Evolutionary conservation across 1,140 invertebrate species (phyloP).

Genomic region (Philopotamus ludificatus): DNA sequence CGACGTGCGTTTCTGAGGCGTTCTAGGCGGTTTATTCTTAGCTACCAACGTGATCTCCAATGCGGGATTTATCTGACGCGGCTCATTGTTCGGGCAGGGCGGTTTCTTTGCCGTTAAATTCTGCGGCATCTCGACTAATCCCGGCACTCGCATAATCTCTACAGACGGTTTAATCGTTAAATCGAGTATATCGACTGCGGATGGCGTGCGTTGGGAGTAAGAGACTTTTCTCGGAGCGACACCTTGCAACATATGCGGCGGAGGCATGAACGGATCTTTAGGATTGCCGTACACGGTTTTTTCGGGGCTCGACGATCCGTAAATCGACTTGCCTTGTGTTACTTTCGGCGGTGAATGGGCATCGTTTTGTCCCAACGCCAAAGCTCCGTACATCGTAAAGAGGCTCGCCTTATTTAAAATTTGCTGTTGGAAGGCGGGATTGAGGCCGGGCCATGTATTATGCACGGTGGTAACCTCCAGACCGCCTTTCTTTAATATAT

Average conservation of each 20-base stretch:
- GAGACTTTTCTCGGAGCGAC: conserved; percentile 46
- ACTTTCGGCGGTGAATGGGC: conserved; percentile 58
- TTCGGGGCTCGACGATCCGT: conserved; percentile 59
- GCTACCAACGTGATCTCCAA: conserved; percentile 63
- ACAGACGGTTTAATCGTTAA: conserved; percentile 53
- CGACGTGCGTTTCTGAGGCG: conserved; percentile 49
- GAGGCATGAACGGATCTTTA: conserved; percentile 61
- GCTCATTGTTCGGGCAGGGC: conserved; percentile 49
- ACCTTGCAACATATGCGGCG: conserved; percentile 50
- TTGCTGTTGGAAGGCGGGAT: conserved; percentile 54
- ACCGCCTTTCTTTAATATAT: conserved; percentile 70
- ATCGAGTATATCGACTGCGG: conserved; percentile 54
- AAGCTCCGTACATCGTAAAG: conserved; percentile 55
- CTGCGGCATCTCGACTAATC: conserved; percentile 44
- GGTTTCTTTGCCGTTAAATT: conserved; percentile 49
- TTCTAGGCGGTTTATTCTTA: conserved; percentile 44
- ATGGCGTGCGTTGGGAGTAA: conserved; percentile 35
- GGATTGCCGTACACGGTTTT: conserved; percentile 70
- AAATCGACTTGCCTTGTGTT: conserved; percentile 65
- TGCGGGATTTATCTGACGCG: conserved; percentile 32
- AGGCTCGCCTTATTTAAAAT: conserved; percentile 55
- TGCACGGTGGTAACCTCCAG: conserved; percentile 69
- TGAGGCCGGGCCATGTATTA: conserved; percentile 42
- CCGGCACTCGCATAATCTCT: conserved; percentile 53
- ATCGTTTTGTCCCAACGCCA: conserved; percentile 45